Percentiles rank a stretch among this genome's conserved stretches.
These are phyloP conservation scores for Gobio occitaniae DNA, from an alignment of 2,797 vertebrate species.

Conservation along the genomic window DNA sequence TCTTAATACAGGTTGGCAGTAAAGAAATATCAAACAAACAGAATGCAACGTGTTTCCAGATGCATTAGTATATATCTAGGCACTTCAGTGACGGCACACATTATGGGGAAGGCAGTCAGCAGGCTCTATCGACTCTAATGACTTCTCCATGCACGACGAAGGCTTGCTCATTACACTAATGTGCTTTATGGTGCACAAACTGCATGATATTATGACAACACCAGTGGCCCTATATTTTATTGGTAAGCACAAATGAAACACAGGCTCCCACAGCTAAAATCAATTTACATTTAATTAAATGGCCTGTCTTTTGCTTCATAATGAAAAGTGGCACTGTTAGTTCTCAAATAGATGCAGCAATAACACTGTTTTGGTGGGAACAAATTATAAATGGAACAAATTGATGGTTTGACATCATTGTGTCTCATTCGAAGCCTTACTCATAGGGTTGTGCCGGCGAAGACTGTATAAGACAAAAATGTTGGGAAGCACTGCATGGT, in stretches of 20 bases:
- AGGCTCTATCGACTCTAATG: constrained; percentile 47
- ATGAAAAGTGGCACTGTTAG: constrained; percentile 30
- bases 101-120: constrained; percentile 46
- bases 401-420: not conserved
- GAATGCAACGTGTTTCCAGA: not conserved
- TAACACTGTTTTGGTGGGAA: not conserved
- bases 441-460: not conserved
- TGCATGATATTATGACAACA: constrained; percentile 48
- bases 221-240: constrained; percentile 34
- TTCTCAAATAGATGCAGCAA: constrained; percentile 12
- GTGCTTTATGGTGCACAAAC: constrained; percentile 44
- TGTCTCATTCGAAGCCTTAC: not conserved
- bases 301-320: constrained; percentile 36
- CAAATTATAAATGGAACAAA: constrained; percentile 2
- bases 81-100: constrained; percentile 44
- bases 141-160: constrained; percentile 38
- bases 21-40: not conserved
- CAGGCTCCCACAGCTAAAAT: constrained; percentile 43
- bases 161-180: constrained; percentile 57
- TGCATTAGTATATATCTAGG: constrained; percentile 37
- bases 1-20: not conserved
- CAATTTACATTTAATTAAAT: constrained; percentile 58
- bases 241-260: constrained; percentile 42
- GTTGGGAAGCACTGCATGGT: not conserved
- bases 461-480: not conserved